phyloP scores from a whole-genome alignment of 2,113 vertebrate species.

The Hucho hucho region DNA sequence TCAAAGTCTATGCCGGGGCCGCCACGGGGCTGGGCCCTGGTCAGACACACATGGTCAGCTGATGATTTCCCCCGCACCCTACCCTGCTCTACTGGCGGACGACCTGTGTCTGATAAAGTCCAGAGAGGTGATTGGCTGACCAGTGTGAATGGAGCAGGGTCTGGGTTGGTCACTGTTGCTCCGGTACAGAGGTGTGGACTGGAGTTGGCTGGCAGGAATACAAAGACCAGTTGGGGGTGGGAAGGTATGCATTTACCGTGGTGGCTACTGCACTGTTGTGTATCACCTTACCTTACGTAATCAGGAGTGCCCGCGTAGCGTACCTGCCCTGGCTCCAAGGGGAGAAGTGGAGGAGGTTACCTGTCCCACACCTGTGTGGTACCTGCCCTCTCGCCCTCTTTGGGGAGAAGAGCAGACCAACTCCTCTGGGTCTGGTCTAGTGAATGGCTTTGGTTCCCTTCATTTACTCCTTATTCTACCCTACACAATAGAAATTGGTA shows the following conservation, averaged over 20 bases:
- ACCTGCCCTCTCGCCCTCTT: conserved; percentile 53
- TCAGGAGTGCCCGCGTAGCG: conserved; percentile 17
- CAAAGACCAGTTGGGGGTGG: conserved; percentile 58
- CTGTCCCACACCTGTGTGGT: conserved; percentile 7
- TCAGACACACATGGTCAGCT: conserved; percentile 39
- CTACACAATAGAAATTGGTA: conserved; percentile 72
- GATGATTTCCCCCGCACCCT: conserved; percentile 20
- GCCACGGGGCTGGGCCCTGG: conserved; percentile 35
- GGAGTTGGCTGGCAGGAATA: conserved; percentile 45
- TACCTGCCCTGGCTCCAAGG: conserved; percentile 31
- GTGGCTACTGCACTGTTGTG: conserved; percentile 48
- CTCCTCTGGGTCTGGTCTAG: conserved; percentile 45
- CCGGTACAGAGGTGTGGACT: conserved; percentile 50
- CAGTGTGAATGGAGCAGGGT: conserved; percentile 9
- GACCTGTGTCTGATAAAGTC: conserved; percentile 9
- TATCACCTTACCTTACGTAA: conserved; percentile 77
- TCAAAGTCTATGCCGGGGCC: conserved; percentile 60
- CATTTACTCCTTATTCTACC: conserved; percentile 56
- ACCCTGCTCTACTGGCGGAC: conserved; percentile 19
- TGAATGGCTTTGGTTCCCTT: conserved; percentile 32
- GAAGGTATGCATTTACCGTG: conserved; percentile 65
- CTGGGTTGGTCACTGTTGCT: conserved; percentile 5
- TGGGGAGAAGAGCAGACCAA: conserved; percentile 46
- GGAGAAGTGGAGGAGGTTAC: conserved; percentile 47
- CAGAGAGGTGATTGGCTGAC: conserved; percentile 53